Base-by-base conservation (phyloP, 2,113 vertebrate species). In the Platysternon megacephalum region DNA sequence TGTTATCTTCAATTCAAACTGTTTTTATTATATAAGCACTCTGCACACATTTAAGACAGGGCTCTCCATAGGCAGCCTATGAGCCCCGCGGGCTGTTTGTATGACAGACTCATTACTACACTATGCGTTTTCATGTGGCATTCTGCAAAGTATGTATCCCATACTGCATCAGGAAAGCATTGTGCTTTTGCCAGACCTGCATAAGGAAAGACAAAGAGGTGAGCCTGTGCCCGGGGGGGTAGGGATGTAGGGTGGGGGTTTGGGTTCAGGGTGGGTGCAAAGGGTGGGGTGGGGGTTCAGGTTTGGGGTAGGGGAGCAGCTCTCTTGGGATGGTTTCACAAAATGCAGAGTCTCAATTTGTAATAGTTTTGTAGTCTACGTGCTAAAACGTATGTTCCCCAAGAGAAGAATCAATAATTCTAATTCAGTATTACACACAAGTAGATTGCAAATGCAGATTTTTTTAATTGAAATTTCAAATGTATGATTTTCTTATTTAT, bases 1-100 rank as follows among this genome's bases (percentile, higher is more conserved):
- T 94, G 79, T 95, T 97, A 97, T 97, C 90, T 95, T 97, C 46
- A 10, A 92, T 1, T 32, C 87, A 87, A 80, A 19, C 53, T 91
- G 76, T 83, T 13, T 85, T 86, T 4, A 5, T 93, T 92, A 6
- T 42, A 1, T 85, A 4, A 79, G n/a, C 4, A 5, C 65, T 82
- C 44, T 51, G 85, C 55, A 5, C 17, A 0, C 3, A 1, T 2
- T 6, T 0, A 2, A 28, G 46, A 58, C 68, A 26, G 12, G 0
- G 0, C 87, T n/a, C 24, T 48, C 39, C 6, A 3, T 1, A 1
- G 29, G 86, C 76, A 87, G 32, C 51, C 24, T 19, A 26, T 14
- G 35, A 79, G 29, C 19, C 35, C 65, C 17, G 6, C 19, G 39
- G 35, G 0, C 42, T 56, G 72, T 32, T 5, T 8, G 9, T 9